Evolutionary conservation across 2,797 vertebrate genomes (phyloP), one percentile per base, ranked within the genome.

Genomic region (Triplophysa yarkandensis): DNA sequence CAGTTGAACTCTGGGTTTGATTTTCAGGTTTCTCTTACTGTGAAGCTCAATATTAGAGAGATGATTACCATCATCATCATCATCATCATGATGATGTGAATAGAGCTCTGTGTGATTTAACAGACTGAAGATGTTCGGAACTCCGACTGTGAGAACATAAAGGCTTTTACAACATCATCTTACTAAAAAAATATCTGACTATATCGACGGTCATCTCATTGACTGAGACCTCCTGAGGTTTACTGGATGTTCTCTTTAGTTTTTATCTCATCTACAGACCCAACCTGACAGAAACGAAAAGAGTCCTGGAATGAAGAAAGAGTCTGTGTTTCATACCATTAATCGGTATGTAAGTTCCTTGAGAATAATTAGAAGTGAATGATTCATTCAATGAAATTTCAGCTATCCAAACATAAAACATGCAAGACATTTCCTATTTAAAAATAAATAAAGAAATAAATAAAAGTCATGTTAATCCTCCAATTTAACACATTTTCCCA

Each of bases 21-120:
- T 66, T 57, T 62, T 36, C 23, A 44, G 54, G 60, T 55, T 27
- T 54, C 17, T 52, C 80, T 61, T 19, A 44, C 77, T 70, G 77
- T 28, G 69, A 41, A 46, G 73, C 64, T 81, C 80, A 65, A 76
- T 76, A 65, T 48, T 28, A 34, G 19, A 73, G 28, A 34, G 46
- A 74, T 74, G 77, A 81, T 79, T 71, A 63, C 74, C 50, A 73
- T 70, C 80, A 72, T 71, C 71, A 64, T 63, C 44, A 72, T 71
- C 71, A 64, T 63, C 44, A 71, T 46, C 55, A 60, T 27, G 44
- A 41, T 17, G 73, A 67, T 66, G 73, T 74, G 62, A 81, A 81
- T 43, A 77, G 70, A 79, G 73, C 52, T 66, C 63, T 60, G 72
- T n/a, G 55, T 36, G 28, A 74, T 74, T 70, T 58, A 63, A 41